Conservation (phyloP, 2,888 invertebrate species). For the Druceiella hillmani region DNA sequence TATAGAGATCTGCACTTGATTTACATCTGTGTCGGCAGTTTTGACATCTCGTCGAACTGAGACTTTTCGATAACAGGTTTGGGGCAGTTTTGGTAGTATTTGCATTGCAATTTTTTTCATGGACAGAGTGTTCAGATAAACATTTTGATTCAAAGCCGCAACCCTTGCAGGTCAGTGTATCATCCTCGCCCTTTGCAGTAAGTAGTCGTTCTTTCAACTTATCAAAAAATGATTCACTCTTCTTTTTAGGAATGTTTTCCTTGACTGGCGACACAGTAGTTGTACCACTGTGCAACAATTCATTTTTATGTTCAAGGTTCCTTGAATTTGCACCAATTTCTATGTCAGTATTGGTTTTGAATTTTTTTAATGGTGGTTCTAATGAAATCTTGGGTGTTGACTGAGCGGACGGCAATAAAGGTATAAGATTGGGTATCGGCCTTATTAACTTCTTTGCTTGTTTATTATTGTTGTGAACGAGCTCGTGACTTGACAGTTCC, state of each 20-base stretch:
- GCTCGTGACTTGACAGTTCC: no score
- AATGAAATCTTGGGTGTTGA: constrained; percentile 33
- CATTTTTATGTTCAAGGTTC: not conserved
- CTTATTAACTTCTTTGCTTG: constrained; percentile 41
- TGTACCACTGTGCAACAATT: not conserved
- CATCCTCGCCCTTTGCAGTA: constrained; percentile 57
- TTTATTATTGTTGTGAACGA: constrained; percentile 15
- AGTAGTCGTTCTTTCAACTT: constrained; percentile 71
- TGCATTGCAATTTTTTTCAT: constrained; percentile 62
- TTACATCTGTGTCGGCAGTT: constrained; percentile 84
- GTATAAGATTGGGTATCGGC: constrained; percentile 73
- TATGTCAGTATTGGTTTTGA: constrained; percentile 32
- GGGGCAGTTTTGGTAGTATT: constrained; percentile 38
- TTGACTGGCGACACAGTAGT: constrained; percentile 27
- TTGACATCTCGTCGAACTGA: constrained; percentile 75
- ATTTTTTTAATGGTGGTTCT: constrained; percentile 43
- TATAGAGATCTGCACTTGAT: constrained; percentile 70
- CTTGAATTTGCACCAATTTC: constrained; percentile 25
- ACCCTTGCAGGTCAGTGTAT: constrained; percentile 60
- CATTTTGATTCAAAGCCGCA: constrained; percentile 77
- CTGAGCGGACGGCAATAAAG: constrained; percentile 52
- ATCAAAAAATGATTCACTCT: constrained; percentile 77
- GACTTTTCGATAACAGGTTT: constrained; percentile 41
- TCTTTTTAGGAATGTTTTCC: constrained; percentile 44
- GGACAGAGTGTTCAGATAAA: constrained; percentile 74